A percentile compares a stretch with the other conserved stretches of the same genome.
phyloP scores from a whole-genome alignment of 2,888 invertebrate genomes.

The Agriotes lineatus region DNA sequence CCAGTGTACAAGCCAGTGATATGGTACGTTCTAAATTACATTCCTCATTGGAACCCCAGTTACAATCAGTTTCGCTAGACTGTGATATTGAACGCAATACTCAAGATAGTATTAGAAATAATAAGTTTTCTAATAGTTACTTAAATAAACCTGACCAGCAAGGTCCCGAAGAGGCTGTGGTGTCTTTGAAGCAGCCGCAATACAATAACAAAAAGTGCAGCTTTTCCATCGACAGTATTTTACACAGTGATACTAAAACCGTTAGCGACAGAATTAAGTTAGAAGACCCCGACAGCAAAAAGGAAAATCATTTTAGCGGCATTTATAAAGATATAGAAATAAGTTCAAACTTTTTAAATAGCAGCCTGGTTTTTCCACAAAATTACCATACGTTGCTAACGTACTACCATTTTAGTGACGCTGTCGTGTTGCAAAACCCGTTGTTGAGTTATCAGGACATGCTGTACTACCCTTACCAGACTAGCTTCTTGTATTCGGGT shows the following conservation, averaged over 20 bases:
- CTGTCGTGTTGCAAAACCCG: slow-evolving; percentile 55
- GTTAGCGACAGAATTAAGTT: background rate
- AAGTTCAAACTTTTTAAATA: slow-evolving; percentile 36
- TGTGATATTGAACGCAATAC: slow-evolving; percentile 43
- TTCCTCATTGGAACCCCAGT: slow-evolving; percentile 21
- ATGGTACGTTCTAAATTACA: slow-evolving; percentile 9
- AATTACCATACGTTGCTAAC: slow-evolving; percentile 53
- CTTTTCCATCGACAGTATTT: slow-evolving; percentile 47
- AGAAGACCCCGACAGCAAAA: slow-evolving; percentile 3
- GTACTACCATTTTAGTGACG: slow-evolving; percentile 52
- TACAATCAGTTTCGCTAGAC: slow-evolving; percentile 31
- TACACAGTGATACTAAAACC: slow-evolving; percentile 29
- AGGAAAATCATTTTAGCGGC: slow-evolving; percentile 7
- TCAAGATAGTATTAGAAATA: slow-evolving; percentile 23
- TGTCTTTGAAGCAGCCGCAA: slow-evolving; percentile 31
- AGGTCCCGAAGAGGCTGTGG: background rate
- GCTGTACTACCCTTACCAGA: slow-evolving; percentile 63
- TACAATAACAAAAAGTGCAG: slow-evolving; percentile 34
- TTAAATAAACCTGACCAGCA: slow-evolving; percentile 9
- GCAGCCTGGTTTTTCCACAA: slow-evolving; percentile 28
- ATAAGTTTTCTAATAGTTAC: slow-evolving; percentile 20
- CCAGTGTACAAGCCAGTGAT: background rate
- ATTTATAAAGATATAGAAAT: slow-evolving; percentile 27
- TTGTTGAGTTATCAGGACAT: slow-evolving; percentile 59
- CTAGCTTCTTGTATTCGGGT: slow-evolving; percentile 69